These are phyloP conservation scores for Achatina immaculata DNA, from an alignment of 1,140 invertebrate genomes.

Conservation along the genomic window DNA sequence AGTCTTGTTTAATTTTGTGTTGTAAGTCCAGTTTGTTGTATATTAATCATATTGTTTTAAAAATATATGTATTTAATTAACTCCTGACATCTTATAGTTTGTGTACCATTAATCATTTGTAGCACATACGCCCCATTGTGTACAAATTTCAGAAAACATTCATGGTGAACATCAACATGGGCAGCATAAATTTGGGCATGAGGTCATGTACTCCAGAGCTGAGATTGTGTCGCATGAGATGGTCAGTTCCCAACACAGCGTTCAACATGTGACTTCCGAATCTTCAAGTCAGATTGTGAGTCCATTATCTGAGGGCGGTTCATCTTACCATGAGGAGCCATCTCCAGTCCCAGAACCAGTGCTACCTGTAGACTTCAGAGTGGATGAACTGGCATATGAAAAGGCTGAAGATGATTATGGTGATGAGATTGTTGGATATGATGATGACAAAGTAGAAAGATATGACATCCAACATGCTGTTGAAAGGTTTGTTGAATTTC, in stretches of 20 bases:
- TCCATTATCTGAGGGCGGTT: conserved; percentile 42
- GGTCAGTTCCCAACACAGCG: background rate
- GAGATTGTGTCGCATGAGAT: conserved; percentile 15
- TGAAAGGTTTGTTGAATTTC: background rate
- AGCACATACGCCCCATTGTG: conserved; percentile 8
- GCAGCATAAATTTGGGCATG: conserved; percentile 1
- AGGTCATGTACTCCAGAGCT: conserved; percentile 35
- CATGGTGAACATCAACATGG: background rate
- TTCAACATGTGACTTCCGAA: conserved; percentile 2
- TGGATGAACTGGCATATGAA: conserved; percentile 31
- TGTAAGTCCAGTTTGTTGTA: too few species aligned
- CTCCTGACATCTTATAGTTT: too few species aligned
- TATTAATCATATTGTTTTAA: too few species aligned
- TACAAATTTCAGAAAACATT: conserved; percentile 29
- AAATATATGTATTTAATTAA: too few species aligned
- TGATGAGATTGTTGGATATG: background rate
- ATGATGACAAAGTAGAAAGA: background rate
- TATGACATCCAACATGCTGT: background rate
- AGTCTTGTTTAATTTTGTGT: too few species aligned
- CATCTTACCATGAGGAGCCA: conserved; percentile 47
- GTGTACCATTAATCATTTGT: too few species aligned
- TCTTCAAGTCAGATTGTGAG: conserved; percentile 41
- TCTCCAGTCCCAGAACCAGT: conserved; percentile 50
- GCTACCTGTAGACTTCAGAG: conserved; percentile 44
- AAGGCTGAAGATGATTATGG: conserved; percentile 25